These are phyloP conservation scores for Potorous gilbertii DNA, from an alignment of 2,797 vertebrate species.

Conservation along the genomic window DNA sequence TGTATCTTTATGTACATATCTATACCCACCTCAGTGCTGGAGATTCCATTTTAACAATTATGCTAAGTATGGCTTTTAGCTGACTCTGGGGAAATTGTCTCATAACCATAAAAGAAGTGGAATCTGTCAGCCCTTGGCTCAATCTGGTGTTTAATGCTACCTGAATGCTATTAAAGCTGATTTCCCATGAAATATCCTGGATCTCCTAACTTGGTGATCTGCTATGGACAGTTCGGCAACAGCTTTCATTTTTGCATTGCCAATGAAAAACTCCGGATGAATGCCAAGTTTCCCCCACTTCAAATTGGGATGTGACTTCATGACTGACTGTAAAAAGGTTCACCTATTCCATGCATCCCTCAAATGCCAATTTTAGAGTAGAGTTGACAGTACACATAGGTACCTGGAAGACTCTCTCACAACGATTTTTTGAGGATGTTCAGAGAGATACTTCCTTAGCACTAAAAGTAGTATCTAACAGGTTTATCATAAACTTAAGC, in stretches of 20 bases:
- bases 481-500: not conserved
- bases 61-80: not conserved
- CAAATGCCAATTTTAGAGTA: not conserved
- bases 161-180: rapidly evolving
- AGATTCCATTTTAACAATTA: not conserved
- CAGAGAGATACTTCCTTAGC: not conserved
- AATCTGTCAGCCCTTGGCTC: not conserved
- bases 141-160: not conserved
- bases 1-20: not conserved
- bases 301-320: not conserved
- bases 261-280: not conserved
- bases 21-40: not conserved
- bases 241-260: not conserved
- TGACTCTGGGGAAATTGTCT: not conserved
- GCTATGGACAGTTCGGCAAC: not conserved
- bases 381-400: not conserved
- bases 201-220: not conserved
- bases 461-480: not conserved
- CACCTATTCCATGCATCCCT: not conserved
- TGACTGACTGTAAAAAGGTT: not conserved
- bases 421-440: not conserved
- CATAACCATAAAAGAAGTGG: not conserved
- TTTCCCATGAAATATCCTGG: not conserved
- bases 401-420: not conserved
- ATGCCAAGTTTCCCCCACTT: not conserved